Conservation (phyloP, 1,140 invertebrate species). For the Globodera rostochiensis region DNA sequence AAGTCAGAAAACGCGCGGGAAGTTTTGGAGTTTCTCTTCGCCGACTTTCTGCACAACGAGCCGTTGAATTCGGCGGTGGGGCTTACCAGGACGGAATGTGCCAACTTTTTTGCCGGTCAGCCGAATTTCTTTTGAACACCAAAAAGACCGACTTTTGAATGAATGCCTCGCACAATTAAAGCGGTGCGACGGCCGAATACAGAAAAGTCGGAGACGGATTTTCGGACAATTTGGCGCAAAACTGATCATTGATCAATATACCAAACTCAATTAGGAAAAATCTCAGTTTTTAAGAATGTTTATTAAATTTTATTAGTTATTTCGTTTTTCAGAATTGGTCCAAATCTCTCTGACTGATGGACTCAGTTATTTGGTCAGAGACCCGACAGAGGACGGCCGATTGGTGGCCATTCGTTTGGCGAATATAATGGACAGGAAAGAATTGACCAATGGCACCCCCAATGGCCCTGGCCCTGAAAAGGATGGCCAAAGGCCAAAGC, state of each 20-base stretch:
- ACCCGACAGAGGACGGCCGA: constrained; percentile 25
- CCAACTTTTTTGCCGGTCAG: constrained; percentile 33
- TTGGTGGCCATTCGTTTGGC: constrained; percentile 43
- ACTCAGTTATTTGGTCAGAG: constrained; percentile 33
- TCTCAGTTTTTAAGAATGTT: no score
- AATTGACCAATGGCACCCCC: constrained; percentile 21
- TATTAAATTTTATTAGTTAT: constrained; percentile 25
- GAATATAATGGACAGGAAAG: constrained; percentile 17
- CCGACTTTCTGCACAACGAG: constrained; percentile 36
- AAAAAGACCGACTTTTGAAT: no score
- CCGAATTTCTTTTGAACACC: neutral
- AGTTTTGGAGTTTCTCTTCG: constrained; percentile 40
- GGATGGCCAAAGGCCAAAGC: neutral
- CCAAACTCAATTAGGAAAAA: no score
- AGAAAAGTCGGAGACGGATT: no score
- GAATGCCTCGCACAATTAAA: no score
- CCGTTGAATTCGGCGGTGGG: constrained; percentile 38
- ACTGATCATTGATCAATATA: no score
- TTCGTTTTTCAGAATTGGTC: constrained; percentile 34
- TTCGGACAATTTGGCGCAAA: no score
- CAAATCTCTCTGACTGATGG: constrained; percentile 2
- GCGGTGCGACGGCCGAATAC: no score
- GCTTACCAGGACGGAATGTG: constrained; percentile 29
- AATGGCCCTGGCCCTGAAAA: constrained; percentile 4
- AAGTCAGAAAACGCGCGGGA: constrained; percentile 28